Evolutionary conservation across 2,888 invertebrate genomes (phyloP).

Genomic region (Oscheius sp.): DNA sequence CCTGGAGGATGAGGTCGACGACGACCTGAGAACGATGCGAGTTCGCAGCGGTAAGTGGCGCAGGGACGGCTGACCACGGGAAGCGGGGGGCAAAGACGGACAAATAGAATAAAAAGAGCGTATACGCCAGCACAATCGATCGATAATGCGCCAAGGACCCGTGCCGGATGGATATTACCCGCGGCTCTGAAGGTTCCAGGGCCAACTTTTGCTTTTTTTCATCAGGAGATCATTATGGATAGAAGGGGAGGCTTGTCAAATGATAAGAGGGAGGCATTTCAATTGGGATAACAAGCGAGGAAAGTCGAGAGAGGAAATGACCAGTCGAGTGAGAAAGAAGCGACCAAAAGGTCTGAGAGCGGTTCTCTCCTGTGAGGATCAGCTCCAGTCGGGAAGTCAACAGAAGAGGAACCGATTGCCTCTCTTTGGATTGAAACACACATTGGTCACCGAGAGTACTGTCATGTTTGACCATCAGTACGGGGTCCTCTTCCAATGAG

Average conservation of each 20-base stretch:
- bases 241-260: not conserved
- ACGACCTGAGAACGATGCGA: constrained; percentile 11
- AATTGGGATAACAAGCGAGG: too few relatives aligned
- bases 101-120: constrained; percentile 44
- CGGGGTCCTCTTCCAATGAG: too few relatives aligned
- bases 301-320: too few relatives aligned
- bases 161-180: not conserved
- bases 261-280: not conserved
- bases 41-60: constrained; percentile 31
- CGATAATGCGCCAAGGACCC: constrained; percentile 40
- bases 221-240: not conserved
- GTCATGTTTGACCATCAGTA: too few relatives aligned
- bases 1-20: constrained; percentile 4
- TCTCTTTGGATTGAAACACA: too few relatives aligned
- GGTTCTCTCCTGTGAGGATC: too few relatives aligned
- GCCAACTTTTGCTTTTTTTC: not conserved
- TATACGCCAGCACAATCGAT: constrained; percentile 43
- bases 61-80: constrained; percentile 37
- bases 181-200: not conserved
- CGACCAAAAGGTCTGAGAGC: too few relatives aligned
- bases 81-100: constrained; percentile 24
- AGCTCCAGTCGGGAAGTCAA: too few relatives aligned
- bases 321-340: too few relatives aligned
- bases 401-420: too few relatives aligned
- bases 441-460: too few relatives aligned